phyloP scores from a whole-genome alignment of 2,113 vertebrate species.

The Sialia sialis region DNA sequence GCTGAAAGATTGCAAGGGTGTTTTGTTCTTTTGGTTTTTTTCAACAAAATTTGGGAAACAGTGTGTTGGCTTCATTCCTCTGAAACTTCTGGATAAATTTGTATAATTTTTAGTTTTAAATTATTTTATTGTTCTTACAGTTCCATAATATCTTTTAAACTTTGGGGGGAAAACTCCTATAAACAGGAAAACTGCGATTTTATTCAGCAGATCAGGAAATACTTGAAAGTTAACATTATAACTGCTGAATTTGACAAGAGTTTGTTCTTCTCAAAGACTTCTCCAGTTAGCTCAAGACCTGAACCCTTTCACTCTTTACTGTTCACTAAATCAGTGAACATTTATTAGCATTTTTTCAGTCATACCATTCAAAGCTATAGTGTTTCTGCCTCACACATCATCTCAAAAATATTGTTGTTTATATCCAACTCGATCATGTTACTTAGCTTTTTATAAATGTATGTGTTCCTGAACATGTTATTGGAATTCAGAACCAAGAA shows the following conservation, averaged over 20 bases:
- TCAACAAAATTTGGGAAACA: not conserved
- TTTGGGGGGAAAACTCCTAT: accelerated
- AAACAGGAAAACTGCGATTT: not conserved
- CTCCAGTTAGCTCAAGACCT: not conserved
- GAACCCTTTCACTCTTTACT: not conserved
- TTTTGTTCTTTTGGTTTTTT: not conserved
- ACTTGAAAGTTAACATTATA: not conserved
- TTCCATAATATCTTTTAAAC: not conserved
- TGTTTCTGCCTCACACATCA: not conserved
- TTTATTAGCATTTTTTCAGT: not conserved
- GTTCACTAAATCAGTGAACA: not conserved
- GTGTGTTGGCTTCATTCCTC: not conserved
- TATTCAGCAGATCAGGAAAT: not conserved
- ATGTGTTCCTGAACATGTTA: not conserved
- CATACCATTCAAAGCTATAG: not conserved
- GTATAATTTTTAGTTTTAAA: not conserved
- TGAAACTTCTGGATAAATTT: not conserved
- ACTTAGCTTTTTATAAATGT: not conserved
- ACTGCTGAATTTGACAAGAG: not conserved
- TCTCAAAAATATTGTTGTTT: not conserved
- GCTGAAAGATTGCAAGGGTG: not conserved
- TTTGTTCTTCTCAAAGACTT: not conserved
- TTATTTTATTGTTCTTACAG: not conserved
- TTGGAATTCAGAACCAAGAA: not conserved
- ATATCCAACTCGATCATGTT: not conserved